Percentiles rank a stretch among this genome's conserved stretches.
phyloP scores from a whole-genome alignment of 2,797 vertebrate genomes.

The Tadarida brasiliensis region DNA sequence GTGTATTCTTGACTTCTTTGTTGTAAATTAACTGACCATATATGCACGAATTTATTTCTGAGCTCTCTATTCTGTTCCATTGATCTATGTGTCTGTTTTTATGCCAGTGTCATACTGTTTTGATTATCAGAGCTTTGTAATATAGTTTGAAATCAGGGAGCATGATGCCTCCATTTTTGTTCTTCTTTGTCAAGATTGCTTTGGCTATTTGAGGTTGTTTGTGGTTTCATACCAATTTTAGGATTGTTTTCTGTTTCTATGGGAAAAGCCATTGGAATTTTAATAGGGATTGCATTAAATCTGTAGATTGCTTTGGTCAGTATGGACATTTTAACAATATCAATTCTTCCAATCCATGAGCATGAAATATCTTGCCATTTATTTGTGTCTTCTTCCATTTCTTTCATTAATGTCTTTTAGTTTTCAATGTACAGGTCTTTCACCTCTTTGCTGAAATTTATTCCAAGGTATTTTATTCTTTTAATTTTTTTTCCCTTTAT shows the following conservation, averaged over 20 bases:
- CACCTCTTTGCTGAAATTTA: not conserved
- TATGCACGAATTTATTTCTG: not conserved
- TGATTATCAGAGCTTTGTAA: too few species aligned
- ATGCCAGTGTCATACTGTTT: not conserved
- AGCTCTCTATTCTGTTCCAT: not conserved
- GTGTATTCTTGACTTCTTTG: not conserved
- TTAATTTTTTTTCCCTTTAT: too few species aligned
- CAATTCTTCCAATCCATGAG: not conserved
- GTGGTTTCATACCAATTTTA: not conserved
- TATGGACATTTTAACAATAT: not conserved
- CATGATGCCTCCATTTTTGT: not conserved
- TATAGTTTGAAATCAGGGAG: too few species aligned
- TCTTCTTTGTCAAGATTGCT: not conserved
- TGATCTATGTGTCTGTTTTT: not conserved
- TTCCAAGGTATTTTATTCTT: too few species aligned
- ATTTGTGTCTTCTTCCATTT: not conserved
- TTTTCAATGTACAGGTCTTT: not conserved
- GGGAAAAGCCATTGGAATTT: not conserved
- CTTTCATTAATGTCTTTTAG: not conserved
- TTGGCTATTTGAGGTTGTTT: not conserved
- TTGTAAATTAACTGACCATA: not conserved
- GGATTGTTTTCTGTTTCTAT: not conserved
- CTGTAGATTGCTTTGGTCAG: not conserved
- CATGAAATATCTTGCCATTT: not conserved
- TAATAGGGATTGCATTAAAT: not conserved